Evolutionary conservation across 2,888 invertebrate species (phyloP).

Genomic region (Vandiemenella viatica): DNA sequence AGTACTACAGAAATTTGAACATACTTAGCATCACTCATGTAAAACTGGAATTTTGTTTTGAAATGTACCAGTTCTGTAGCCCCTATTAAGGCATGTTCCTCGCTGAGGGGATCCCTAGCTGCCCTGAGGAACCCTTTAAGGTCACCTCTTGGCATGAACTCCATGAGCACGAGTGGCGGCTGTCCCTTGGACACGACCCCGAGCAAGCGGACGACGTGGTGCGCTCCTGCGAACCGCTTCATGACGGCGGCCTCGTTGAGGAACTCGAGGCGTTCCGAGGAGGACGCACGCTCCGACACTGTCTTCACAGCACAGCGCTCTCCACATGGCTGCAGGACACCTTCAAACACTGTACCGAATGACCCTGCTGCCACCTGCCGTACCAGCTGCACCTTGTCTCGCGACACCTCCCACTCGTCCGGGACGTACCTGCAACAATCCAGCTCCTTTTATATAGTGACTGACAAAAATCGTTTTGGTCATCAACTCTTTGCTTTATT

Average conservation of each 20-base stretch:
- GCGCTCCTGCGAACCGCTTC: constrained; percentile 48
- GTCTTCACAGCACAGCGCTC: constrained; percentile 45
- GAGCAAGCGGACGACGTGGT: constrained; percentile 50
- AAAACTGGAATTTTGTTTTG: too few relatives aligned
- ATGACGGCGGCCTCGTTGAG: constrained; percentile 57
- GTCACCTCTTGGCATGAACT: constrained; percentile 59
- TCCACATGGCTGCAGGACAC: constrained; percentile 30
- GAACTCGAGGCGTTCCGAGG: constrained; percentile 43
- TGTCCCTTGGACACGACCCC: constrained; percentile 56
- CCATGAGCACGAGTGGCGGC: constrained; percentile 62
- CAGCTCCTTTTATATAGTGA: too few relatives aligned
- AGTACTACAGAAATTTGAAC: too few relatives aligned
- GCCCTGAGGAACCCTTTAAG: constrained; percentile 47
- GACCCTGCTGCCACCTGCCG: constrained; percentile 50
- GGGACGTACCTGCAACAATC: not conserved
- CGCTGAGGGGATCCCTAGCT: constrained; percentile 29
- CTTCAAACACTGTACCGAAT: constrained; percentile 58
- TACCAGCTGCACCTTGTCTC: constrained; percentile 40
- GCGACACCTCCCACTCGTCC: constrained; percentile 32
- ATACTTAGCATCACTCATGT: too few relatives aligned
- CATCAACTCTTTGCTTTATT: too few relatives aligned
- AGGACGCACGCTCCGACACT: constrained; percentile 39
- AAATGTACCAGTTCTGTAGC: too few relatives aligned
- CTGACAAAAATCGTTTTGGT: too few relatives aligned
- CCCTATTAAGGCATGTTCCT: not conserved